Conservation (phyloP, 2,113 vertebrate genomes). For the Columba livia region DNA sequence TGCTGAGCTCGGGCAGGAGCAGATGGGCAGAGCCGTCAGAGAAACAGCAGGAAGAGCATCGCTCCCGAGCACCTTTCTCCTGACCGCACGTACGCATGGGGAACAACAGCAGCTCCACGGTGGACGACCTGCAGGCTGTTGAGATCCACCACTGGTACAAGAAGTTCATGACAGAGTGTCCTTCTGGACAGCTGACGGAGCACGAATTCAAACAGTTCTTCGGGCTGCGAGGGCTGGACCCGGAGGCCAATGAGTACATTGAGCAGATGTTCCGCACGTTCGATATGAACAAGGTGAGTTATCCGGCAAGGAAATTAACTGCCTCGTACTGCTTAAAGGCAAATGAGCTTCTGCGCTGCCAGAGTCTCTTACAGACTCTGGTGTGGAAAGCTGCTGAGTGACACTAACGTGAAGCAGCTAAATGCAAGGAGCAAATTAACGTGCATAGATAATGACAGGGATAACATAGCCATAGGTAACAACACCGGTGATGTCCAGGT, state of each 20-base stretch:
- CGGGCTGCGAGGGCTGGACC: constrained; percentile 83
- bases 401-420: neutral
- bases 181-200: constrained; percentile 89
- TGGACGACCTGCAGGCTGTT: constrained; percentile 88
- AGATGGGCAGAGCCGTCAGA: neutral
- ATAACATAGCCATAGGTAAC: neutral
- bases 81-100: constrained; percentile 74
- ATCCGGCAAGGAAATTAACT: neutral
- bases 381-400: neutral
- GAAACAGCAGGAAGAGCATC: neutral
- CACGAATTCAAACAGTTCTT: constrained; percentile 95
- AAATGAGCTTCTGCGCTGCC: neutral
- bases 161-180: constrained; percentile 92
- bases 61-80: neutral
- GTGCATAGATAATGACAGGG: neutral
- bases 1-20: neutral
- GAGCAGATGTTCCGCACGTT: constrained; percentile 94
- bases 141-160: constrained; percentile 96
- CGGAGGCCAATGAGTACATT: constrained; percentile 87
- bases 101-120: constrained; percentile 79
- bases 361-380: neutral
- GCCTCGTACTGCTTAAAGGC: neutral
- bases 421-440: neutral
- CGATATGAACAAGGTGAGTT: constrained; percentile 93
- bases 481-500: neutral